Percentiles rank a stretch among this genome's conserved stretches.
phyloP scores from a whole-genome alignment of 2,888 invertebrate genomes.

The Acronicta aceris region DNA sequence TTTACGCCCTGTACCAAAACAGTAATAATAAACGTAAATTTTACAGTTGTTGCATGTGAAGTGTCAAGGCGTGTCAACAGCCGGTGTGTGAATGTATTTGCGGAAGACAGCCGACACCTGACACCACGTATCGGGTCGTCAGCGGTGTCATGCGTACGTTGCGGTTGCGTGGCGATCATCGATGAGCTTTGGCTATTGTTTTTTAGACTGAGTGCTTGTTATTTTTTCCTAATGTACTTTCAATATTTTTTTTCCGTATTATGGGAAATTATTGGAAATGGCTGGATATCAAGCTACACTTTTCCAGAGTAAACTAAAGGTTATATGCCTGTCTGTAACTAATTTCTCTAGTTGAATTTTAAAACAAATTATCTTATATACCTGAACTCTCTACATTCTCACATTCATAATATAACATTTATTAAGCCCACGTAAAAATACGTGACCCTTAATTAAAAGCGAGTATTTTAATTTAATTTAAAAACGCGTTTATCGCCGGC shows the following conservation, averaged over 20 bases:
- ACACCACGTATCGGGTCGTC: conserved; percentile 58
- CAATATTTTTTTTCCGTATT: not conserved
- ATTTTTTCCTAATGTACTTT: not conserved
- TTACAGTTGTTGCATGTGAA: conserved; percentile 51
- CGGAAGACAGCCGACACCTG: conserved; percentile 73
- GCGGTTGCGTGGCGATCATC: conserved; percentile 62
- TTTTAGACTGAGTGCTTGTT: not conserved
- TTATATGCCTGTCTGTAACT: too few species aligned
- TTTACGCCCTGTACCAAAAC: conserved; percentile 2
- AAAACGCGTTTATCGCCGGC: conserved; percentile 25
- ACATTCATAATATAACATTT: too few species aligned
- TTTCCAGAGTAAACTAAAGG: too few species aligned
- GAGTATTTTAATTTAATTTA: conserved; percentile 31
- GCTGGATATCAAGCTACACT: not conserved
- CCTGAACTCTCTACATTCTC: too few species aligned
- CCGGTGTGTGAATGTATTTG: conserved; percentile 62
- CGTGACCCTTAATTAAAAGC: conserved; percentile 31
- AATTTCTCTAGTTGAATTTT: too few species aligned
- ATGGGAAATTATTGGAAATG: conserved; percentile 20
- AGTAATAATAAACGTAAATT: conserved; percentile 22
- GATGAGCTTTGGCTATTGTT: conserved; percentile 61
- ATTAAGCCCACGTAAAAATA: not conserved
- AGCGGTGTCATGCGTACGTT: conserved; percentile 47
- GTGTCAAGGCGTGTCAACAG: conserved; percentile 63
- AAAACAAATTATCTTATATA: too few species aligned